Evolutionary conservation across 2,113 vertebrate species (phyloP).

Genomic region (Vulpes ferrilata): DNA sequence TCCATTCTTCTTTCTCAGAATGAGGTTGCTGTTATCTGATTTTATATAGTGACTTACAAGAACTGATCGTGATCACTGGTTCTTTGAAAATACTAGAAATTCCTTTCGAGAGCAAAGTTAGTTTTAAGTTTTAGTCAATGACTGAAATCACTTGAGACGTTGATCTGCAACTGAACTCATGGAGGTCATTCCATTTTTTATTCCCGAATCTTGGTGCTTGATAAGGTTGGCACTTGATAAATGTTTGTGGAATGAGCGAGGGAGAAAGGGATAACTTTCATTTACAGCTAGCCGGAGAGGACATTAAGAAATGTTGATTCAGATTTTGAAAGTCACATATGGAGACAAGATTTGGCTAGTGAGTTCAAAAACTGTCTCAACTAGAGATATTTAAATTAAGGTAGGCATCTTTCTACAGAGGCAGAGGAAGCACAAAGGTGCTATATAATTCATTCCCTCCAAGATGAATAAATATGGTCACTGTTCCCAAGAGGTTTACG

Average conservation of each 20-base stretch:
- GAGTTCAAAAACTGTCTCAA: not conserved
- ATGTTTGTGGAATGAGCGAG: not conserved
- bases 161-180: not conserved
- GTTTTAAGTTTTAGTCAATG: not conserved
- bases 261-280: not conserved
- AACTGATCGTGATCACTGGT: not conserved
- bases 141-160: not conserved
- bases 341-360: not conserved
- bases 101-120: slow-evolving; percentile 21
- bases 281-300: not conserved
- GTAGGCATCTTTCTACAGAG: not conserved
- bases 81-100: slow-evolving; percentile 50
- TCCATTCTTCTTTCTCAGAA: slow-evolving; percentile 31
- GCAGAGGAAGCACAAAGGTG: not conserved
- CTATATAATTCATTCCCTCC: not conserved
- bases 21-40: slow-evolving; percentile 27
- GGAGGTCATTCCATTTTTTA: not conserved
- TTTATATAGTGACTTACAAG: slow-evolving; percentile 56
- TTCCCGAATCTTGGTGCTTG: not conserved
- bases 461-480: not conserved
- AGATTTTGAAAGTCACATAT: not conserved
- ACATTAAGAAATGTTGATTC: not conserved
- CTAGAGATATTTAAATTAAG: not conserved
- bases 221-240: not conserved
- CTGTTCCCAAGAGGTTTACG: not conserved